Evolutionary conservation across 92 coral and sea anemone genomes (phyloP).

Genomic region (Umimayanthus chanpuru): DNA sequence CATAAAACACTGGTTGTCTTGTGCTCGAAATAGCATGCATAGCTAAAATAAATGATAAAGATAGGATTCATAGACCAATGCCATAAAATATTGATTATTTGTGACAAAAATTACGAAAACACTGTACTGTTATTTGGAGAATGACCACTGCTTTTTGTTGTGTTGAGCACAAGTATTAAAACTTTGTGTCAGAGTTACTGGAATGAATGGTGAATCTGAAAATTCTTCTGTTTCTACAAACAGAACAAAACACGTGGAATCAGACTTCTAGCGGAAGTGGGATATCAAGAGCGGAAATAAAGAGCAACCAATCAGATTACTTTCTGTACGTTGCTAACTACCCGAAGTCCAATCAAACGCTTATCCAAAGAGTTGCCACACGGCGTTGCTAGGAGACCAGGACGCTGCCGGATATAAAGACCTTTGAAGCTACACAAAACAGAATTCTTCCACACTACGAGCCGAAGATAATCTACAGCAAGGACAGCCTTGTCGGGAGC

Average conservation of each 20-base stretch:
- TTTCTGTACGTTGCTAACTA: slow-evolving; percentile 24
- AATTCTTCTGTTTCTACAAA: slow-evolving; percentile 37
- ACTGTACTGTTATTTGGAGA: not conserved
- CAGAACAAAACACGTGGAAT: slow-evolving; percentile 43
- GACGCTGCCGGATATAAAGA: slow-evolving; percentile 90
- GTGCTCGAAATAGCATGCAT: not conserved
- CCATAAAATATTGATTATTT: slow-evolving; percentile 25
- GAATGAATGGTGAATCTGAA: not conserved
- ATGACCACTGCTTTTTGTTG: not conserved
- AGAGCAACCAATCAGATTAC: slow-evolving; percentile 54
- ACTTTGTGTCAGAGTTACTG: not conserved
- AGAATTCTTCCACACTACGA: slow-evolving; percentile 52
- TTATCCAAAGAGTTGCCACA: not conserved
- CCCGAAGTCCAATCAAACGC: slow-evolving; percentile 27
- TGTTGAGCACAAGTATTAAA: not conserved
- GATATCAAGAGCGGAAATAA: slow-evolving; percentile 48
- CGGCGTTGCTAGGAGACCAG: slow-evolving; percentile 74
- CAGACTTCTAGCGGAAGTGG: slow-evolving; percentile 12
- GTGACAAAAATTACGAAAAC: not conserved
- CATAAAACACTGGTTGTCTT: not conserved
- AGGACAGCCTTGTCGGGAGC: slow-evolving; percentile 1
- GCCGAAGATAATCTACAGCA: slow-evolving; percentile 7
- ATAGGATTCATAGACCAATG: not conserved
- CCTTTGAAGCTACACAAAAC: slow-evolving; percentile 74
- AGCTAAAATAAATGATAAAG: too few relatives aligned